Base-by-base conservation (phyloP, 2,888 invertebrate species). In the Apodemia zela region DNA sequence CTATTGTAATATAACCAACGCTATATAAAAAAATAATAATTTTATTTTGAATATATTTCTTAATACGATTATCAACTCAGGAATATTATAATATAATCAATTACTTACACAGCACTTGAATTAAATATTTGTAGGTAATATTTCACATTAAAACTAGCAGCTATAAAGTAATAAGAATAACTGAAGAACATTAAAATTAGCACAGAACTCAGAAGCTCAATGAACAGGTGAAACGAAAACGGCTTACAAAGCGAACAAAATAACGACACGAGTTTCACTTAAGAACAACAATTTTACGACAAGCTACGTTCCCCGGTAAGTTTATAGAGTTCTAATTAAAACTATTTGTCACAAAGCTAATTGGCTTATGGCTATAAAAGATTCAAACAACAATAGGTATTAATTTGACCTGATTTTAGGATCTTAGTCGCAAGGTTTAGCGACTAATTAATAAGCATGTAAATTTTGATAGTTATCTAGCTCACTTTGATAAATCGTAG, bases 161-260 rank as follows among this genome's bases (percentile, higher is more conserved):
- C 49, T 49, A 15, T 15, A 13, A 51, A 25, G 25, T 54, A 13
- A 25, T 54, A 54, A 54, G 54, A 54, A 54, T 25, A 54, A 54
- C 25, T 21, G 21, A 51, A 3, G 21, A 18, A 51, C 6, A 25
- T 29, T 57, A 54, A 29, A 6, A 25, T 57, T 57, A 25, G 51
- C 51, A 21, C 25, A 15, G 15, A 54, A n/a, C 51, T 13, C 25
- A 15, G 15, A 54, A n/a, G 29, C 54, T 57, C 54, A 29, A 57
- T 29, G 29, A 57, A 57, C 57, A 57, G 57, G 57, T 57, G 57
- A 57, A 57, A 29, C 57, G 57, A 29, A 54, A 54, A 54, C 54
- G 6, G 57, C 57, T 57, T 29, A 29, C 57, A 29, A 57, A 57
- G 57, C 57, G 57, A 25, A 57, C 29, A 29, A 47, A 57, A 57